These are phyloP conservation scores for Xylota segnis DNA, from an alignment of 2,888 invertebrate species.

Conservation along the genomic window DNA sequence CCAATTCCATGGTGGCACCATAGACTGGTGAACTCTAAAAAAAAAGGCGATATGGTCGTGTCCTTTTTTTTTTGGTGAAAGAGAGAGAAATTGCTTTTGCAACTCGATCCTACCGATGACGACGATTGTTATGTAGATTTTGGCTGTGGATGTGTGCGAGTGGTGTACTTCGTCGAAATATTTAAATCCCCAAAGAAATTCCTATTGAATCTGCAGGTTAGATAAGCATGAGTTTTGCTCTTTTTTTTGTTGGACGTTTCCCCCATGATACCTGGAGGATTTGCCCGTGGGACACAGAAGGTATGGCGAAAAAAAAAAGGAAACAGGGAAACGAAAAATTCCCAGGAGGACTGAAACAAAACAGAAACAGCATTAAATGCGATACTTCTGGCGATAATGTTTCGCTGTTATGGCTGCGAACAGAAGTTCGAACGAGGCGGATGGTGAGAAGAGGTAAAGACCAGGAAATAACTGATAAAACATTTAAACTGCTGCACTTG, in stretches of 20 bases:
- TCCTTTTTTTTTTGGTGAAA: conserved; percentile 33
- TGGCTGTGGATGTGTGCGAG: conserved; percentile 12
- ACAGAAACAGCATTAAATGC: conserved; percentile 45
- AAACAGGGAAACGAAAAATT: conserved; percentile 14
- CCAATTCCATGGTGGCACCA: conserved; percentile 4
- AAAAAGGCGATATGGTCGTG: conserved; percentile 57
- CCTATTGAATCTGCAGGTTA: conserved; percentile 67
- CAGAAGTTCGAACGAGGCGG: conserved; percentile 6
- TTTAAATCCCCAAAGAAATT: conserved; percentile 65
- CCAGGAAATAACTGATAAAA: conserved; percentile 13
- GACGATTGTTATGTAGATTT: conserved; percentile 23
- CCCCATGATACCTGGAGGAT: conserved; percentile 21
- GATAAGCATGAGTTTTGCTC: conserved; percentile 51
- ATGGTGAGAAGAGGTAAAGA: background rate
- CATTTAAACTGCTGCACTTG: conserved; percentile 28
- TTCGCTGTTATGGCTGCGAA: conserved; percentile 15
- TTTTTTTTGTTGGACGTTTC: conserved; percentile 16
- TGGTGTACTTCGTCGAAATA: conserved; percentile 52
- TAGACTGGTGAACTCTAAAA: conserved; percentile 27
- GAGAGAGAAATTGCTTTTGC: conserved; percentile 35
- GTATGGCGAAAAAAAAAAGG: conserved; percentile 8
- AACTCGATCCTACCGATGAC: background rate
- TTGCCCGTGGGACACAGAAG: conserved; percentile 4
- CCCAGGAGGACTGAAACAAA: conserved; percentile 48
- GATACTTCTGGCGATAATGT: conserved; percentile 57